These are phyloP conservation scores for Quiscalus mexicanus DNA, from an alignment of 2,113 vertebrate species.

Conservation along the genomic window DNA sequence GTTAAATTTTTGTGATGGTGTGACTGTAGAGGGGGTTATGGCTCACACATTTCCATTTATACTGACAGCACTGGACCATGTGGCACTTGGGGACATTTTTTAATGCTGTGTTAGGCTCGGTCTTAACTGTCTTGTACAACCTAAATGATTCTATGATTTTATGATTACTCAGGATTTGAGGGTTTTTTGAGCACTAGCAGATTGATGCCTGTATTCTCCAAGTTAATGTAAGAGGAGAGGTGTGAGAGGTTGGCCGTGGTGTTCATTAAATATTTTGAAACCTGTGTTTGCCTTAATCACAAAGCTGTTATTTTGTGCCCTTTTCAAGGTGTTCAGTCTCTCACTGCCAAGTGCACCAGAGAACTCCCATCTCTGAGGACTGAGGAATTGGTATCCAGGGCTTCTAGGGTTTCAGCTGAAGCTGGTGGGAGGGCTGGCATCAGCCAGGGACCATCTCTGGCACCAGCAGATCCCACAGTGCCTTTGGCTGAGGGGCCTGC, in stretches of 20 bases:
- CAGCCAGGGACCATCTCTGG: accelerated
- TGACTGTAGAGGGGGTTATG: not conserved
- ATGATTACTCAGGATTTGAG: not conserved
- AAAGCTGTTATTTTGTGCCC: not conserved
- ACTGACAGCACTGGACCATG: not conserved
- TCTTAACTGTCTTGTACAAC: not conserved
- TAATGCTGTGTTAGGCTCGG: not conserved
- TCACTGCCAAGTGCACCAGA: not conserved
- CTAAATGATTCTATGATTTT: not conserved
- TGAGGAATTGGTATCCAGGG: not conserved
- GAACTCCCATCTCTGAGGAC: not conserved
- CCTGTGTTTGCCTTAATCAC: not conserved
- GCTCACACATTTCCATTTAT: accelerated
- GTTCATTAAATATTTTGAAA: not conserved
- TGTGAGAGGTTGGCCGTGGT: not conserved
- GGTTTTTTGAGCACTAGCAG: not conserved
- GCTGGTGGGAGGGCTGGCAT: not conserved
- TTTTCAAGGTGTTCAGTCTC: not conserved
- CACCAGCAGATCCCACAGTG: accelerated
- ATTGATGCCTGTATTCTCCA: not conserved
- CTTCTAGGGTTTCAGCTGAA: not conserved
- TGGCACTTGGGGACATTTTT: accelerated
- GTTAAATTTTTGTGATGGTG: not conserved
- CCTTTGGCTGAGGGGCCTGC: not conserved
- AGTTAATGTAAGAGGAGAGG: not conserved